phyloP scores from a whole-genome alignment of 2,797 vertebrate genomes.

The Parauchenoglanis ngamensis region DNA sequence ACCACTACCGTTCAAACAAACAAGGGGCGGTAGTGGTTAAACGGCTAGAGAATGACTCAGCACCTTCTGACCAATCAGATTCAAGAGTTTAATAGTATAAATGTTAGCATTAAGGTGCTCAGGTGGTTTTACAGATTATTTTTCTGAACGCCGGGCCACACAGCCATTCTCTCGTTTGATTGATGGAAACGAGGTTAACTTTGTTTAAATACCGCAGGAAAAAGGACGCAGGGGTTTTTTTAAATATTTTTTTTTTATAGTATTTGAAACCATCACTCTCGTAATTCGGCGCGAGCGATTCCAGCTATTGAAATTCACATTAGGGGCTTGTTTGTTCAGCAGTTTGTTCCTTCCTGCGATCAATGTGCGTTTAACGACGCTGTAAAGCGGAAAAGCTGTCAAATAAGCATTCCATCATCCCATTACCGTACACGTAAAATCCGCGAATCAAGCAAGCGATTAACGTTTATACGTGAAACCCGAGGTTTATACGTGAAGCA shows the following conservation, averaged over 20 bases:
- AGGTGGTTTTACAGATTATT: neutral
- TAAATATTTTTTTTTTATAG: neutral
- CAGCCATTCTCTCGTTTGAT: neutral
- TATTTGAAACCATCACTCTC: neutral
- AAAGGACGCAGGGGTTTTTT: neutral
- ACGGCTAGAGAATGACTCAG: neutral
- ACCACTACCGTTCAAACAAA: no score
- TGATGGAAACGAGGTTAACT: neutral
- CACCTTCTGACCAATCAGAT: neutral
- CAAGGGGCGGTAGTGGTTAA: no score
- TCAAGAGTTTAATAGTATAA: neutral
- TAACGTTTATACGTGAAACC: constrained; percentile 22
- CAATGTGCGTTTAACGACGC: constrained; percentile 33
- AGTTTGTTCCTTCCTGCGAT: constrained; percentile 23
- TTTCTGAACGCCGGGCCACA: neutral
- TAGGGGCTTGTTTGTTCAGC: constrained; percentile 32
- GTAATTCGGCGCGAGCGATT: neutral
- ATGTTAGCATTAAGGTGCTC: neutral
- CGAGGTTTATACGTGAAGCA: neutral
- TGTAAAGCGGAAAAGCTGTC: constrained; percentile 37
- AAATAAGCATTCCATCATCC: constrained; percentile 27
- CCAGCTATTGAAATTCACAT: constrained; percentile 25
- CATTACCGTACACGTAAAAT: constrained; percentile 7
- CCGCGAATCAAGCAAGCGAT: constrained; percentile 18
- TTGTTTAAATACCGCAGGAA: neutral